Base-by-base conservation (phyloP, 2,797 vertebrate genomes). In the Steatocranus sp. region DNA sequence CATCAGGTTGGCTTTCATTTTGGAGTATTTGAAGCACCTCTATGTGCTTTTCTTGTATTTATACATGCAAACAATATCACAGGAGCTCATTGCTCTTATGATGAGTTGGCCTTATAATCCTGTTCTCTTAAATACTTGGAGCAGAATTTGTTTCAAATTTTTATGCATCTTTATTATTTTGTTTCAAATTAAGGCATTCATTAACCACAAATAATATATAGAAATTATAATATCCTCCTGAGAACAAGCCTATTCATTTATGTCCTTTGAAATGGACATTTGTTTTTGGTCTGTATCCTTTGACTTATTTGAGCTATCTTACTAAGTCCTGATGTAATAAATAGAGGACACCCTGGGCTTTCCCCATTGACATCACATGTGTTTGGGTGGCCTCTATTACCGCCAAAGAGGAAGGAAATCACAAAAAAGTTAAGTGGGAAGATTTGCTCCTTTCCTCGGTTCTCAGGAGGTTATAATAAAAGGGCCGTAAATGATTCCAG, bases 221-320 rank as follows among this genome's bases (percentile, higher is more conserved):
- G 30, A 38, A 41, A 38, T 38, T 41, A 41, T 23, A 66, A 66
- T 20, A 66, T 41, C 56, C 2, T 2, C 56, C 30, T 61, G 10
- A 61, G 56, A 34, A 61, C 10, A 30, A 61, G 17, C 17, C 30
- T 61, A 61, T 34, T n/a, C 3, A 34, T 12, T 7, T 51, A 51
- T 61, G 56, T n/a, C 56, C 56, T 61, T 7, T 61, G 17, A 34
- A 61, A 61, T 61, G 56, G 56, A 61, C 6, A 61, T 61, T 61
- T 12, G 18, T 5, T 61, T 61, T 34, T 34, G 56, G 56, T 61
- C 56, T 61, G 30, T 61, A 1, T 7, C 56, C 0, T 34, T 34
- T 61, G 17, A 61, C 56, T 61, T 61, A 61, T 61, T 61, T 61
- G 30, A 56, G 54, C 54, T 32, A 32, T 11, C 15, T 11, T 7